A percentile compares a stretch with the other conserved stretches of the same genome.
Conservation (phyloP, 2,113 vertebrate species). For the Ciconia maguari region DNA sequence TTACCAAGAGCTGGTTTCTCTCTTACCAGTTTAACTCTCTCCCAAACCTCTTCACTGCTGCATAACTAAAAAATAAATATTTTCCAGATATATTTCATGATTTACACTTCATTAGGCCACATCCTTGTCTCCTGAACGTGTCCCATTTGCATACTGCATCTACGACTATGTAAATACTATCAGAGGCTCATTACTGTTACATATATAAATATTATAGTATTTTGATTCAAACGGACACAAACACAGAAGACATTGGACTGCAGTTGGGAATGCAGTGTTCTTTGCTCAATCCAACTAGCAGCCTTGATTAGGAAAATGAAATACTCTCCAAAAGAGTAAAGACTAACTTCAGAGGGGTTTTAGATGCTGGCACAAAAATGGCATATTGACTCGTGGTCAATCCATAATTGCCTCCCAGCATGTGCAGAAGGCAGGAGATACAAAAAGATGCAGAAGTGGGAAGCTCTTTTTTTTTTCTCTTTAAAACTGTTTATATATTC, state of each 20-base stretch:
- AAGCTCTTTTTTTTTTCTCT: neutral
- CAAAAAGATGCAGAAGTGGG: neutral
- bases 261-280: neutral
- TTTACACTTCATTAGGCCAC: neutral
- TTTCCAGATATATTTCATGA: neutral
- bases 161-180: neutral
- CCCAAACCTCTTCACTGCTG: slow-evolving; percentile 42
- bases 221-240: neutral
- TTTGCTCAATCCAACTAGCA: neutral
- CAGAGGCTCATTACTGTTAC: neutral
- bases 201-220: neutral
- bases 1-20: neutral
- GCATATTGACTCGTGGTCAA: neutral
- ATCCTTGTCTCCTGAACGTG: neutral
- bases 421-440: neutral
- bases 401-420: neutral
- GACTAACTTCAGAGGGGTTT: neutral
- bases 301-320: neutral
- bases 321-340: neutral
- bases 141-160: neutral
- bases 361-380: neutral
- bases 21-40: neutral
- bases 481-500: neutral
- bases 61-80: slow-evolving; percentile 29
- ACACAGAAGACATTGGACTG: neutral